Evolutionary conservation across 2,797 vertebrate genomes (phyloP).

Genomic region (Salmo trutta): DNA sequence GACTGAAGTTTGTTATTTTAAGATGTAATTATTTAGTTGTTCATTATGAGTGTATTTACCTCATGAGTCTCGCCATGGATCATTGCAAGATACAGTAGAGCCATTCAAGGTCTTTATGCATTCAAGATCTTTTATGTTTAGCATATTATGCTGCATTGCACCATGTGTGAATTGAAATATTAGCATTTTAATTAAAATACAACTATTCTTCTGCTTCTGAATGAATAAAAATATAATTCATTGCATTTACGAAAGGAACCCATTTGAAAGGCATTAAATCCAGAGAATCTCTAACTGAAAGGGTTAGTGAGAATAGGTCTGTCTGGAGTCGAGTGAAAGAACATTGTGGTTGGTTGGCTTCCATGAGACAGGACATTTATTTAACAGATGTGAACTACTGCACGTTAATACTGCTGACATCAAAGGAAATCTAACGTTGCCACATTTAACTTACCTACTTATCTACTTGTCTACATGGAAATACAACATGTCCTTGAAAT

Average conservation of each 20-base stretch:
- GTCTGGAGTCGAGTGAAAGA: neutral
- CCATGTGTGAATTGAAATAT: too few species aligned
- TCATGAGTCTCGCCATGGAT: neutral
- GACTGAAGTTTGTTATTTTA: neutral
- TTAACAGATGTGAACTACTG: conserved; percentile 16
- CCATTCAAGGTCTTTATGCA: too few species aligned
- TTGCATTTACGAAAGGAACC: neutral
- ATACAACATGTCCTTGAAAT: too few species aligned
- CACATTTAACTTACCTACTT: neutral
- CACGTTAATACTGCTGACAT: conserved; percentile 15
- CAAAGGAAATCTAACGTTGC: conserved; percentile 13
- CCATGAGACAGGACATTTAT: conserved; percentile 1
- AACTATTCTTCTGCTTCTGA: too few species aligned
- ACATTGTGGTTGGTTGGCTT: neutral
- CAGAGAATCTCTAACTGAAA: neutral
- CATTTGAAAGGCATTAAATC: neutral
- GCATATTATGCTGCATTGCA: too few species aligned
- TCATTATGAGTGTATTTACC: neutral
- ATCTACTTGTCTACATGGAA: too few species aligned
- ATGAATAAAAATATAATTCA: neutral
- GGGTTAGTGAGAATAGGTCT: neutral
- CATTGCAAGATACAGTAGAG: neutral
- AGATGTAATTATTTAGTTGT: conserved; percentile 10
- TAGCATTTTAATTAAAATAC: too few species aligned
- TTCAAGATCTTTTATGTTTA: too few species aligned